Evolutionary conservation across 2,888 invertebrate species (phyloP).

Genomic region (Schrankia costaestrigalis): DNA sequence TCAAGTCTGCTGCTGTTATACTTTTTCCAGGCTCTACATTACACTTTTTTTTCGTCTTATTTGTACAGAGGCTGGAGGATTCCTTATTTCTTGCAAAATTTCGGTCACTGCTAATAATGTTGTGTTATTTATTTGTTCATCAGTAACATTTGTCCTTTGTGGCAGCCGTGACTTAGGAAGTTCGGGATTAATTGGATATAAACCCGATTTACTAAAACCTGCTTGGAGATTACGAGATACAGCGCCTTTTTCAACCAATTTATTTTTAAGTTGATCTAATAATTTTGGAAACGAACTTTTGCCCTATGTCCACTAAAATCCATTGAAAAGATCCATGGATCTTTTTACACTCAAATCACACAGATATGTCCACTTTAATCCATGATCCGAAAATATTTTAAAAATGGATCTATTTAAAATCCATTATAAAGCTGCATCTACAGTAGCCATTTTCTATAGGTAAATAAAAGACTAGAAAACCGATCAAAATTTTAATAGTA

Average conservation of each 20-base stretch:
- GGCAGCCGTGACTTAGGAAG: conserved; percentile 5
- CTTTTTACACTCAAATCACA: too few relatives aligned
- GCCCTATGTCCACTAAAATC: too few relatives aligned
- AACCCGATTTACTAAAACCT: conserved; percentile 11
- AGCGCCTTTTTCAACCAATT: conserved; percentile 6
- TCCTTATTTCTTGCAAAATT: not conserved
- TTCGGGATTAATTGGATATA: conserved; percentile 8
- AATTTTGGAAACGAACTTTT: conserved; percentile 9
- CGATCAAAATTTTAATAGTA: too few relatives aligned
- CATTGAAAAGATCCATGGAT: too few relatives aligned
- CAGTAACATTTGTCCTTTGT: not conserved
- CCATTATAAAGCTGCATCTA: too few relatives aligned
- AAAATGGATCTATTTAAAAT: too few relatives aligned
- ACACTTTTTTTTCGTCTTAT: not conserved
- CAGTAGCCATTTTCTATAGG: too few relatives aligned
- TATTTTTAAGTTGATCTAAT: conserved; percentile 7
- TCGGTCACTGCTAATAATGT: not conserved
- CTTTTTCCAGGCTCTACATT: not conserved
- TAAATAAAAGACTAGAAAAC: too few relatives aligned
- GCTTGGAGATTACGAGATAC: conserved; percentile 8
- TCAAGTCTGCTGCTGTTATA: not conserved
- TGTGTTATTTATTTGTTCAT: not conserved
- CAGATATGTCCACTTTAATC: too few relatives aligned
- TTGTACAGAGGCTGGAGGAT: not conserved
- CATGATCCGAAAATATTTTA: too few relatives aligned